phyloP scores from a whole-genome alignment of 1,140 invertebrate species.

The Alviniconcha marisindica region DNA sequence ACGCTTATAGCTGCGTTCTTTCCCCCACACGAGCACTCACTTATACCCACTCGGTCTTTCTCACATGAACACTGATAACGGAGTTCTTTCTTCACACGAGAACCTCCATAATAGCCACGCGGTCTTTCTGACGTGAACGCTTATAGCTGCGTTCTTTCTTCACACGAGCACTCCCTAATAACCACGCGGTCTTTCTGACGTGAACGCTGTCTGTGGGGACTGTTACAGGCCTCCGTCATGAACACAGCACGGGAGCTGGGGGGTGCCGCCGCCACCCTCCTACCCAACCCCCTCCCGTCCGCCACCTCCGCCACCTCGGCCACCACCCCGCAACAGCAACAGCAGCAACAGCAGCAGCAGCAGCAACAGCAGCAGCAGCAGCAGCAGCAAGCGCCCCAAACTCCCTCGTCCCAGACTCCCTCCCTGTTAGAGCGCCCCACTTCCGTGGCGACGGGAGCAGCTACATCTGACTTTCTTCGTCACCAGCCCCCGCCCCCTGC shows the following conservation, averaged over 20 bases:
- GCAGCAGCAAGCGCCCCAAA: slow-evolving; percentile 51
- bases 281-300: slow-evolving; percentile 52
- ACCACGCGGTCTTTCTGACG: not conserved
- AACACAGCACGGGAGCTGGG: slow-evolving; percentile 35
- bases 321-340: slow-evolving; percentile 60
- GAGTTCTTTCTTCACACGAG: too few species aligned
- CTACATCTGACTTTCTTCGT: slow-evolving; percentile 67
- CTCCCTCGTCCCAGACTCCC: slow-evolving; percentile 59
- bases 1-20: too few species aligned
- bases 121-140: too few species aligned
- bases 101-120: too few species aligned
- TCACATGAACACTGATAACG: too few species aligned
- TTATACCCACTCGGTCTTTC: too few species aligned
- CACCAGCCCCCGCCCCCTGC: slow-evolving; percentile 66
- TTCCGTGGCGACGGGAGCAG: slow-evolving; percentile 60
- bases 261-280: slow-evolving; percentile 49
- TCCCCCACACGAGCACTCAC: too few species aligned
- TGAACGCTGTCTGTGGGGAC: too few species aligned
- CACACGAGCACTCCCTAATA: too few species aligned
- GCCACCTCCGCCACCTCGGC: slow-evolving; percentile 42
- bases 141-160: too few species aligned
- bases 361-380: slow-evolving; percentile 61
- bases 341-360: slow-evolving; percentile 65
- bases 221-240: slow-evolving; percentile 64
- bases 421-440: slow-evolving; percentile 53